Base-by-base conservation (phyloP, 2,888 invertebrate species). In the Smittia aterrima region DNA sequence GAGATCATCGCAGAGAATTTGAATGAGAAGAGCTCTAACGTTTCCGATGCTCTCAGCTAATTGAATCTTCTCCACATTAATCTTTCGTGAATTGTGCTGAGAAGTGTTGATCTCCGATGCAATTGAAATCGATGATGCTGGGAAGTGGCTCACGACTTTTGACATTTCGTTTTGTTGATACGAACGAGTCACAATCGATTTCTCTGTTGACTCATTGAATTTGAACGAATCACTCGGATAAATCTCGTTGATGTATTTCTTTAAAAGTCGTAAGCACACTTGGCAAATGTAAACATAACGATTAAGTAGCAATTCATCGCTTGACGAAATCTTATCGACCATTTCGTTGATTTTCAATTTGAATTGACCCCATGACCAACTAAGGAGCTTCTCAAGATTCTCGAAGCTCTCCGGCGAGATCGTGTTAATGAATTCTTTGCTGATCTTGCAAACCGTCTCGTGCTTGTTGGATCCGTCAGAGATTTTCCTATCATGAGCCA, bases 291-390 rank as follows among this genome's bases (percentile, higher is more conserved):
- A 96, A 66, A 94, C 93, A 54, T 96, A 85, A 78, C 93, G 87
- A 80, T 93, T 92, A 77, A 95, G 86, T 78, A 72, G 13, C 0
- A 66, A 20, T 54, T 67, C 68, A 68, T 75, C 40, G 66, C 58
- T 75, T 24, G 73, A 47, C 9, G 73, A 47, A 40, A 70, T 53
- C 72, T 75, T 75, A 68, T 85, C 79, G 79, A 83, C 41, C 83
- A 83, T 75, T 77, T 92, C 91, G n/a, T 86, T 84, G 54, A 91
- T 82, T 71, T 88, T 88, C 32, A 87, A 85, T 80, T 92, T 93
- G 78, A 95, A 92, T 0, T 92, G 90, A 75, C 90, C 90, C 96
- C 96, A 97, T 75, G 94, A 92, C 95, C 95, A 96, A 78, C 92
- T 91, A n/a, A 96, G 84, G 24, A 96, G 83, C 0, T 90, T 89